Percentiles rank a stretch among this genome's conserved stretches.
Evolutionary conservation across 2,113 vertebrate genomes (phyloP).

Genomic region (Pterocles burchelli): DNA sequence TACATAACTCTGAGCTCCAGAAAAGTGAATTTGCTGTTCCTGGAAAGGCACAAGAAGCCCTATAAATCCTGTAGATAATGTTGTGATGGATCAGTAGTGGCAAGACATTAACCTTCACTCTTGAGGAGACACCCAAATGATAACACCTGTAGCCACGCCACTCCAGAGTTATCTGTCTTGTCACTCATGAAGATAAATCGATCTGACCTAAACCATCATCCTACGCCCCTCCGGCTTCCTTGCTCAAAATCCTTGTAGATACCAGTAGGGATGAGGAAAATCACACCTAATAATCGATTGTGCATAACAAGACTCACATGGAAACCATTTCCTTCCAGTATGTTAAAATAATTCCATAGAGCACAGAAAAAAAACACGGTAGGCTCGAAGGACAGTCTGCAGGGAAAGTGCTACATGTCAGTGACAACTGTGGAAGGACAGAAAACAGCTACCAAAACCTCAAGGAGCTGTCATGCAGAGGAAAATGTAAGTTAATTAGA

Average conservation of each 20-base stretch:
- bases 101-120: conserved; percentile 69
- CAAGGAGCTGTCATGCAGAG: conserved; percentile 16
- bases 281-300: conserved; percentile 32
- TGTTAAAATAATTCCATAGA: not conserved
- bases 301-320: not conserved
- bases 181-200: conserved; percentile 41
- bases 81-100: conserved; percentile 51
- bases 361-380: not conserved
- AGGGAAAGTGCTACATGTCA: conserved; percentile 33
- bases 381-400: not conserved
- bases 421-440: conserved; percentile 38
- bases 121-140: conserved; percentile 62
- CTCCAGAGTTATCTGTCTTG: conserved; percentile 47
- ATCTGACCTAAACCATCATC: conserved; percentile 39
- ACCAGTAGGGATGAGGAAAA: conserved; percentile 9
- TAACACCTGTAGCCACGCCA: conserved; percentile 56
- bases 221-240: not conserved
- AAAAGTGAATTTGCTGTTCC: not conserved
- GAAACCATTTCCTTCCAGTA: conserved; percentile 1
- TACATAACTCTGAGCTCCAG: not conserved
- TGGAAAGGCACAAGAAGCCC: not conserved
- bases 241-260: not conserved
- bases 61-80: conserved; percentile 54
- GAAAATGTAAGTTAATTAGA: conserved; percentile 57
- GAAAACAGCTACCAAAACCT: conserved; percentile 41